Evolutionary conservation across 1,140 invertebrate genomes (phyloP).

Genomic region (Scaptomyza pallida): DNA sequence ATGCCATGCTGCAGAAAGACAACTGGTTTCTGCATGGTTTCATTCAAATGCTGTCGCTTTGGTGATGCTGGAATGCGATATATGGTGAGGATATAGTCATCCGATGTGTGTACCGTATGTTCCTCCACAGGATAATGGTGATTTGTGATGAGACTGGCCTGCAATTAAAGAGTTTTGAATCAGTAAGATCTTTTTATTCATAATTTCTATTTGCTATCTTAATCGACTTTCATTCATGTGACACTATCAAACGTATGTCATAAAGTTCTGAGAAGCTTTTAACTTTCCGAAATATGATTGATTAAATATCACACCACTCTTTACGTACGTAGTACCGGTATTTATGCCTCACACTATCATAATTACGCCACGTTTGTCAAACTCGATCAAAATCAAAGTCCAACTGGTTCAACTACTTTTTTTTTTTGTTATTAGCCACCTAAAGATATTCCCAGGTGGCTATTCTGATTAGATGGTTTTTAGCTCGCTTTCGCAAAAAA

Average conservation of each 20-base stretch:
- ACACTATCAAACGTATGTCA: neutral
- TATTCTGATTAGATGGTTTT: slow-evolving; percentile 18
- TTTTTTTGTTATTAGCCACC: slow-evolving; percentile 5
- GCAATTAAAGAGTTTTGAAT: slow-evolving; percentile 13
- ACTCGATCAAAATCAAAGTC: slow-evolving; percentile 22
- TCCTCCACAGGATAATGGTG: slow-evolving; percentile 87
- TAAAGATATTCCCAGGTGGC: slow-evolving; percentile 12
- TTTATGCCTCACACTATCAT: too few species aligned
- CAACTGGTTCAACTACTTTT: slow-evolving; percentile 12
- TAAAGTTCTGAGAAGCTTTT: too few species aligned
- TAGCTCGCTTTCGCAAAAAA: neutral
- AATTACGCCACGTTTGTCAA: neutral
- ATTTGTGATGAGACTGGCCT: slow-evolving; percentile 84
- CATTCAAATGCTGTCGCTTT: slow-evolving; percentile 32
- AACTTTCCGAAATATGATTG: too few species aligned
- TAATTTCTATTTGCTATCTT: neutral
- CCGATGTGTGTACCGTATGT: slow-evolving; percentile 84
- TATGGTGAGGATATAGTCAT: slow-evolving; percentile 85
- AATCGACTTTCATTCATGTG: neutral
- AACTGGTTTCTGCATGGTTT: slow-evolving; percentile 62
- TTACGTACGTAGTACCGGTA: too few species aligned
- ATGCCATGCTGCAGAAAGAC: slow-evolving; percentile 92
- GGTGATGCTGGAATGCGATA: slow-evolving; percentile 85
- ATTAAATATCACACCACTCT: neutral
- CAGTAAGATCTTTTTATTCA: neutral